phyloP scores from a whole-genome alignment of 92 coral and sea anemone species.

The Heteractis magnifica region DNA sequence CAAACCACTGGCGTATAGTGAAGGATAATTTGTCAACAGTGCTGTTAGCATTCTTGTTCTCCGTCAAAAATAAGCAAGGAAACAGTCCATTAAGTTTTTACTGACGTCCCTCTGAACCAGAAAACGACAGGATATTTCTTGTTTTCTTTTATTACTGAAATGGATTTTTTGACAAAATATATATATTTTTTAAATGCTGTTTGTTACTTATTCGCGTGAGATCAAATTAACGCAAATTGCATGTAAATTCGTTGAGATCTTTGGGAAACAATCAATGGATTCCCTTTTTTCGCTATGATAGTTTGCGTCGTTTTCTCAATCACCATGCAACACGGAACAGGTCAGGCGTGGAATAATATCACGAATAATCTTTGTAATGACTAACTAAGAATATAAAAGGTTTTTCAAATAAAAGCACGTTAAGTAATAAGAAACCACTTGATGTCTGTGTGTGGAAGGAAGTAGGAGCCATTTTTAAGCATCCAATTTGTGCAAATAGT shows the following conservation, averaged over 20 bases:
- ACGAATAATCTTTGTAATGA: not conserved
- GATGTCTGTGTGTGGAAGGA: not conserved
- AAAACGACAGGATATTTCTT: not conserved
- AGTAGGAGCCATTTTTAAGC: not conserved
- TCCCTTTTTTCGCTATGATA: constrained; percentile 16
- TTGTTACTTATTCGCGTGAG: constrained; percentile 16
- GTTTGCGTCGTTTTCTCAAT: constrained; percentile 17
- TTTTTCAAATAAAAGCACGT: not conserved
- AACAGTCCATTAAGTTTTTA: constrained; percentile 17
- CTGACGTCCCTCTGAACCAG: not conserved
- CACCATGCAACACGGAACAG: constrained; percentile 7
- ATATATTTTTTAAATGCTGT: not conserved
- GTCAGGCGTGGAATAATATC: constrained; percentile 5
- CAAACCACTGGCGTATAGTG: constrained; percentile 13
- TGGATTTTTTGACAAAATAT: not conserved
- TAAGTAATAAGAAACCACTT: not conserved
- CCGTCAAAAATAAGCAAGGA: not conserved
- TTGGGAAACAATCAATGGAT: constrained; percentile 11
- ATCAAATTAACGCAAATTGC: not conserved
- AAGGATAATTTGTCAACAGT: not conserved
- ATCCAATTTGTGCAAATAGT: not conserved
- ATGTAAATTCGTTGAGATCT: constrained; percentile 4
- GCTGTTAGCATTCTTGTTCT: constrained; percentile 23
- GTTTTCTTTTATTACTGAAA: not conserved
- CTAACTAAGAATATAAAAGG: not conserved